Conservation (phyloP, 1,140 invertebrate genomes). For the Neodiprion fabricii region DNA sequence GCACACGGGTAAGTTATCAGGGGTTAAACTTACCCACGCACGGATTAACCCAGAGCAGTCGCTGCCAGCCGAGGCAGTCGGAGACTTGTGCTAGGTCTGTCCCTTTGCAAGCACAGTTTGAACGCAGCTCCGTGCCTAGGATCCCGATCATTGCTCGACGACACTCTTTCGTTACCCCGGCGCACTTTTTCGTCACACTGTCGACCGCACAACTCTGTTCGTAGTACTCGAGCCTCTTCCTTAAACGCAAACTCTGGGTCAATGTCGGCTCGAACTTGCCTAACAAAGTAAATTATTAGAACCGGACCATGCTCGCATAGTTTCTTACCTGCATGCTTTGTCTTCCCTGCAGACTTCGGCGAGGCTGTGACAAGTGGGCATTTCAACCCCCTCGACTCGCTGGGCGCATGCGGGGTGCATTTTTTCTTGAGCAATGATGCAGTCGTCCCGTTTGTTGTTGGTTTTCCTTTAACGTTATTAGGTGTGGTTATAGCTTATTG, state of each 20-base stretch:
- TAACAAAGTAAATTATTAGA: not conserved
- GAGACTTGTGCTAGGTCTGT: slow-evolving; percentile 82
- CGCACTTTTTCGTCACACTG: slow-evolving; percentile 86
- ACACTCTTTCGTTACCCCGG: slow-evolving; percentile 81
- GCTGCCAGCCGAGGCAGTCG: slow-evolving; percentile 87
- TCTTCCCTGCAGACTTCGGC: slow-evolving; percentile 80
- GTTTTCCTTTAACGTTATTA: slow-evolving; percentile 70
- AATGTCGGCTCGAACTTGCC: not conserved
- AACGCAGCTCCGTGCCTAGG: slow-evolving; percentile 82
- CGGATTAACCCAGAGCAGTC: slow-evolving; percentile 89
- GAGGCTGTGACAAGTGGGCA: slow-evolving; percentile 81
- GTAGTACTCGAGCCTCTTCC: slow-evolving; percentile 81
- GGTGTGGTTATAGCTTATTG: not conserved
- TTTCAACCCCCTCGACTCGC: slow-evolving; percentile 72
- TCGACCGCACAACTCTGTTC: slow-evolving; percentile 91
- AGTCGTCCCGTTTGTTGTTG: slow-evolving; percentile 80
- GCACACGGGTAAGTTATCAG: not conserved
- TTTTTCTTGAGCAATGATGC: slow-evolving; percentile 85
- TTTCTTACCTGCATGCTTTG: slow-evolving; percentile 71
- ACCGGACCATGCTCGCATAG: not conserved
- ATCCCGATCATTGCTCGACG: slow-evolving; percentile 83
- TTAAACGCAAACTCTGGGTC: slow-evolving; percentile 50
- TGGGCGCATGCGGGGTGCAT: slow-evolving; percentile 87
- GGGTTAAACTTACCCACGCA: slow-evolving; percentile 79
- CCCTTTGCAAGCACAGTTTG: slow-evolving; percentile 84